phyloP scores from a whole-genome alignment of 2,888 invertebrate genomes.

The Synergus umbraculus region DNA sequence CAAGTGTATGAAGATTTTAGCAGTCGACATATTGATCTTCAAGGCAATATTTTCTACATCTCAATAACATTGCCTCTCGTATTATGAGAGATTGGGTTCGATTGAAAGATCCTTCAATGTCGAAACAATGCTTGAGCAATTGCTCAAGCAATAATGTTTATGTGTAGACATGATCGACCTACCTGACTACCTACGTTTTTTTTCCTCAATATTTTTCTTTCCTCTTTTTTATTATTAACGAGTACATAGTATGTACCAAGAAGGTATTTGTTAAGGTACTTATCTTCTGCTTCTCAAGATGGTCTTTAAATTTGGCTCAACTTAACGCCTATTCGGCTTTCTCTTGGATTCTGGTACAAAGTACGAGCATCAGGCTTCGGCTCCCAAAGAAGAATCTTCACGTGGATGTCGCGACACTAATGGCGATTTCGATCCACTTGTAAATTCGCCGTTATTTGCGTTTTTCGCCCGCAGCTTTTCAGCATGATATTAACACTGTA shows the following conservation, averaged over 20 bases:
- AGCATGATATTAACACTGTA: constrained; percentile 18
- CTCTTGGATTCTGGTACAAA: constrained; percentile 13
- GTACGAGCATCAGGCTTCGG: background rate
- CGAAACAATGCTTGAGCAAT: constrained; percentile 5
- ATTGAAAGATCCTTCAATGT: background rate
- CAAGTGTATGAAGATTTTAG: no score
- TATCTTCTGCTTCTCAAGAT: background rate
- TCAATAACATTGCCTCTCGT: background rate
- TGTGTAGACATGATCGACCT: constrained; percentile 21
- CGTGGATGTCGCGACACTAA: constrained; percentile 12
- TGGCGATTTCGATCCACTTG: constrained; percentile 29
- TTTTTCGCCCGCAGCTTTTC: constrained; percentile 27
- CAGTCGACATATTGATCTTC: background rate
- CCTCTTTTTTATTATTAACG: background rate
- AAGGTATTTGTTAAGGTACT: constrained; percentile 20
- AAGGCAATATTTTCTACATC: background rate
- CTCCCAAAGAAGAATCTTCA: constrained; percentile 9
- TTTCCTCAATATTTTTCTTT: background rate
- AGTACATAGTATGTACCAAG: background rate
- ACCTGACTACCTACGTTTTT: constrained; percentile 12
- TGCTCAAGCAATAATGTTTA: constrained; percentile 22
- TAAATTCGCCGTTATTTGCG: constrained; percentile 19
- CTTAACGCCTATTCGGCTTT: constrained; percentile 11
- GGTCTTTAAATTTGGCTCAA: constrained; percentile 1
- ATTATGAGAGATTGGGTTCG: background rate